Conservation (phyloP, 2,797 vertebrate genomes). For the Silurus aristotelis region DNA sequence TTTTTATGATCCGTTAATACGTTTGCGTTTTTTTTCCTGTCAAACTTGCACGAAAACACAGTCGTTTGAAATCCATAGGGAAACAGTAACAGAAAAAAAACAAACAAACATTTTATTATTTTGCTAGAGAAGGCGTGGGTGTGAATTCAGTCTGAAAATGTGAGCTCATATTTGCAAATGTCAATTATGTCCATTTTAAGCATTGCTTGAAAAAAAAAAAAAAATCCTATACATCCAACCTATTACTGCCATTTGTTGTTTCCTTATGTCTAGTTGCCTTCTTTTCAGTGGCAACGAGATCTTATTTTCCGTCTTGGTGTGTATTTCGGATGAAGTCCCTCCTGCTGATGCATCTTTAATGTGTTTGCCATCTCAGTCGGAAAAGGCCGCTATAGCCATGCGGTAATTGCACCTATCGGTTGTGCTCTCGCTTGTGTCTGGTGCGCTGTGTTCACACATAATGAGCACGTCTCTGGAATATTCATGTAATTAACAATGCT, state of each 20-base stretch:
- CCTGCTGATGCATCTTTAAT: slow-evolving; percentile 32
- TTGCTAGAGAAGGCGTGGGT: too few relatives aligned
- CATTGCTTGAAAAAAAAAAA: too few relatives aligned
- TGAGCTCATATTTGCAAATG: too few relatives aligned
- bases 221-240: not conserved
- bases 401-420: slow-evolving; percentile 58
- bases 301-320: slow-evolving; percentile 1
- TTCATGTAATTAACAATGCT: slow-evolving; percentile 79
- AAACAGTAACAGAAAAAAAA: too few relatives aligned
- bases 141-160: too few relatives aligned
- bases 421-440: slow-evolving; percentile 44
- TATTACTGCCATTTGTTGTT: not conserved
- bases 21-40: too few relatives aligned
- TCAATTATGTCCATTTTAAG: too few relatives aligned
- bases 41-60: too few relatives aligned
- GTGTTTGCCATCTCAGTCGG: slow-evolving; percentile 39
- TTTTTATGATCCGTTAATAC: too few relatives aligned
- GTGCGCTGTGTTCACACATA: slow-evolving; percentile 52
- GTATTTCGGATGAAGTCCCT: not conserved
- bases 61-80: too few relatives aligned
- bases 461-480: slow-evolving; percentile 75
- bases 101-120: too few relatives aligned
- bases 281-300: not conserved
- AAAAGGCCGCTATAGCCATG: slow-evolving; percentile 44
- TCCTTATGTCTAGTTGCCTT: not conserved